These are phyloP conservation scores for Vireo altiloquus DNA, from an alignment of 2,113 vertebrate species.

Conservation along the genomic window DNA sequence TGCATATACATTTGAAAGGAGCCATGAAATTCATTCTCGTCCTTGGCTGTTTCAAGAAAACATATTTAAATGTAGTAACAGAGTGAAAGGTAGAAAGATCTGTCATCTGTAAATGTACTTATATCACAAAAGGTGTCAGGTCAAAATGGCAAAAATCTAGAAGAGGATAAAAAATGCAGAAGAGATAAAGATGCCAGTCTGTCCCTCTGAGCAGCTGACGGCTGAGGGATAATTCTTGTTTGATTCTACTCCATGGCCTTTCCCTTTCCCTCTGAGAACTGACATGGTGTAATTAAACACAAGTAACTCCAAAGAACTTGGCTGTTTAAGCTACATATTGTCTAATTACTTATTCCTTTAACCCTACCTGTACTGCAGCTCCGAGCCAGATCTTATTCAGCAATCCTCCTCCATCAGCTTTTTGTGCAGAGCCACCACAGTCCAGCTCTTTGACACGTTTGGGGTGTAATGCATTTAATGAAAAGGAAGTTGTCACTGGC, in stretches of 20 bases:
- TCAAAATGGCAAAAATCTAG: not conserved
- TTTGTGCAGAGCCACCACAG: not conserved
- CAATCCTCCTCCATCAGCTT: not conserved
- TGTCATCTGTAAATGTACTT: not conserved
- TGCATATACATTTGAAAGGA: not conserved
- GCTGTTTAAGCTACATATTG: not conserved
- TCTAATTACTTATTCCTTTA: not conserved
- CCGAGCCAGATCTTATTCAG: accelerated
- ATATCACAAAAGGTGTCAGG: not conserved
- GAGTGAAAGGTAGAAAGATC: not conserved
- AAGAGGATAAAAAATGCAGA: not conserved
- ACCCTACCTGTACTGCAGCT: not conserved
- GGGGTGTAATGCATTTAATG: not conserved
- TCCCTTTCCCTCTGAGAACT: not conserved
- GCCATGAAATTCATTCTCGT: not conserved
- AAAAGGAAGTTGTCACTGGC: not conserved
- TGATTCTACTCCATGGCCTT: not conserved
- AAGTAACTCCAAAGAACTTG: not conserved
- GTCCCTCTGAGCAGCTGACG: not conserved
- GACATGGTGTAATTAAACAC: not conserved
- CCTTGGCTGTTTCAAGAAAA: not conserved
- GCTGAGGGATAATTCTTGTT: not conserved
- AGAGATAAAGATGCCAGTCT: not conserved
- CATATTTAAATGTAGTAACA: not conserved
- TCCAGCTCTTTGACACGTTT: not conserved